Percentiles rank a stretch among this genome's conserved stretches.
Evolutionary conservation across 1,140 invertebrate genomes (phyloP).

Genomic region (Orchestia grillus): DNA sequence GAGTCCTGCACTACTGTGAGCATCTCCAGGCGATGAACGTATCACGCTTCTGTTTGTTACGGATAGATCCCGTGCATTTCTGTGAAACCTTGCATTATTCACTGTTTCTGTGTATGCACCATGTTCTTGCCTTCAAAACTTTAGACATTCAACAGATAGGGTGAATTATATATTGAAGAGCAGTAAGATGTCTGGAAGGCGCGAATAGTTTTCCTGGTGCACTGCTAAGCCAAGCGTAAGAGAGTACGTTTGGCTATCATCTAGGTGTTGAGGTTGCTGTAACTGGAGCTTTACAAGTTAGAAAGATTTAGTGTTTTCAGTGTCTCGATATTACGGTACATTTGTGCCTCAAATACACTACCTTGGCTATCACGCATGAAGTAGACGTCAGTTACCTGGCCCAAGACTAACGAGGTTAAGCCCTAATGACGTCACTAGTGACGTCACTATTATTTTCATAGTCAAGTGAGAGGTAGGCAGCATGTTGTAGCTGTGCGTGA

Average conservation of each 20-base stretch:
- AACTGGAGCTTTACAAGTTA: no score
- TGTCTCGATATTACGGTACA: no score
- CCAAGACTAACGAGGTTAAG: no score
- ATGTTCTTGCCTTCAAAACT: no score
- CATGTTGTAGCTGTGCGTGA: background rate
- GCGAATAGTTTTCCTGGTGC: background rate
- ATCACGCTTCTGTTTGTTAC: background rate
- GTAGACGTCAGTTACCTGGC: no score
- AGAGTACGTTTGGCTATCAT: background rate
- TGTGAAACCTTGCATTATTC: background rate
- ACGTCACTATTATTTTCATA: background rate
- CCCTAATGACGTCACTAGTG: no score
- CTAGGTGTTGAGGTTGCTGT: no score
- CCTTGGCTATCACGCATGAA: no score
- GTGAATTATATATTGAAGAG: background rate
- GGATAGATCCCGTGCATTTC: no score
- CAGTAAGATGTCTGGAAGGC: background rate
- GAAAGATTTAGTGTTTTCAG: no score
- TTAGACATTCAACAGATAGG: no score
- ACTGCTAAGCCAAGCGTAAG: background rate
- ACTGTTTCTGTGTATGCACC: background rate
- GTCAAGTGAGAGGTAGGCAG: background rate
- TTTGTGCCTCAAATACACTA: no score
- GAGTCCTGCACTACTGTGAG: background rate
- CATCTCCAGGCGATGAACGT: background rate